Conservation (phyloP, 2,113 vertebrate species). For the Sylvilagus bachmani region DNA sequence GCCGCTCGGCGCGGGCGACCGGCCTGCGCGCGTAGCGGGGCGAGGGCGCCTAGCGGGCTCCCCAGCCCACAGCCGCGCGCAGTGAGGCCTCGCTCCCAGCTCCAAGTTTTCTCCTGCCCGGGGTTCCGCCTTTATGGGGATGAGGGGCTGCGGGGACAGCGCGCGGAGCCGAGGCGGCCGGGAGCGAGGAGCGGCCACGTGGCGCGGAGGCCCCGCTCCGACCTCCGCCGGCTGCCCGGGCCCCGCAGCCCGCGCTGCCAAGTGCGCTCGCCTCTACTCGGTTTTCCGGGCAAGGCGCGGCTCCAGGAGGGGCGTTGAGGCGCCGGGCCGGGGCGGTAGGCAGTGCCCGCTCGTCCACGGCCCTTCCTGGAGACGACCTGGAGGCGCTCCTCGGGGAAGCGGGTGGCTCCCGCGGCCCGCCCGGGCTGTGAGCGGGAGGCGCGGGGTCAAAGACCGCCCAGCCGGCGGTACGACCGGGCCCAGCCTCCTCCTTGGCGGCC, state of each 20-base stretch:
- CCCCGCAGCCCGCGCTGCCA: neutral
- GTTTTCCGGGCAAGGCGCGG: neutral
- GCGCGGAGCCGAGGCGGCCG: neutral
- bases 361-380: neutral
- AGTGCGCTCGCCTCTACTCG: neutral
- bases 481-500: slow-evolving; percentile 3
- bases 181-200: slow-evolving; percentile 23
- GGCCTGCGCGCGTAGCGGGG: fast-evolving
- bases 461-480: neutral
- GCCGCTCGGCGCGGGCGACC: neutral
- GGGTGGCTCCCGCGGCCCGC: neutral
- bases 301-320: neutral
- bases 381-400: neutral
- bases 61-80: neutral
- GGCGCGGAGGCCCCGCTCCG: neutral
- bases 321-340: neutral
- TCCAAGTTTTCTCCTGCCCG: neutral
- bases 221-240: neutral
- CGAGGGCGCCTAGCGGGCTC: neutral
- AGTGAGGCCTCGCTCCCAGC: neutral
- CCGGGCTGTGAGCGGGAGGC: slow-evolving; percentile 6
- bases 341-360: neutral
- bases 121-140: neutral
- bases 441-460: slow-evolving; percentile 48
- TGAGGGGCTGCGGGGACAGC: neutral